A percentile compares a stretch with the other conserved stretches of the same genome.
Evolutionary conservation across 2,113 vertebrate species (phyloP).

Genomic region (Fregetta grallaria): DNA sequence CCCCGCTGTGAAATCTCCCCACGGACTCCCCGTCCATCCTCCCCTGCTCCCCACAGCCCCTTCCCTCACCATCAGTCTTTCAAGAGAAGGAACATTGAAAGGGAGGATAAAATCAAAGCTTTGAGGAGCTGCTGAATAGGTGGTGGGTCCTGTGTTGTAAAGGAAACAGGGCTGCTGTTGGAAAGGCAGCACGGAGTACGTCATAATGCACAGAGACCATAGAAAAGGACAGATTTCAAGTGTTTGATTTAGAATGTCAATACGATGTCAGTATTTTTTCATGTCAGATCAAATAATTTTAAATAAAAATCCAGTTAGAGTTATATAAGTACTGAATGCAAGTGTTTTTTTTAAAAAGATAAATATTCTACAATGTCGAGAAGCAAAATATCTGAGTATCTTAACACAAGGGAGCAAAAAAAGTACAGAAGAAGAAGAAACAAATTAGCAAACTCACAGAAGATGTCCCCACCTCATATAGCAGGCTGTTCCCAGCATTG

Average conservation of each 20-base stretch:
- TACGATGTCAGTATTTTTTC: neutral
- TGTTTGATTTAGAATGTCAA: neutral
- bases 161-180: neutral
- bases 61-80: neutral
- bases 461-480: neutral
- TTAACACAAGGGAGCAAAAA: neutral
- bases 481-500: neutral
- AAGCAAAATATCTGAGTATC: neutral
- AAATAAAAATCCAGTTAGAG: neutral
- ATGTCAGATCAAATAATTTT: neutral
- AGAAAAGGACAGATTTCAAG: neutral
- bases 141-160: neutral
- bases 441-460: neutral
- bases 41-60: neutral
- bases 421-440: neutral
- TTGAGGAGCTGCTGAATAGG: neutral
- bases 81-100: neutral
- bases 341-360: neutral
- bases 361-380: neutral
- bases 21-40: accelerated
- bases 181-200: neutral
- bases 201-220: neutral
- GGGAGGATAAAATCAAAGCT: neutral
- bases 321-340: neutral
- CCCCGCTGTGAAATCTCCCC: neutral